Conservation (phyloP, 2,888 invertebrate species). For the Salticus scenicus region DNA sequence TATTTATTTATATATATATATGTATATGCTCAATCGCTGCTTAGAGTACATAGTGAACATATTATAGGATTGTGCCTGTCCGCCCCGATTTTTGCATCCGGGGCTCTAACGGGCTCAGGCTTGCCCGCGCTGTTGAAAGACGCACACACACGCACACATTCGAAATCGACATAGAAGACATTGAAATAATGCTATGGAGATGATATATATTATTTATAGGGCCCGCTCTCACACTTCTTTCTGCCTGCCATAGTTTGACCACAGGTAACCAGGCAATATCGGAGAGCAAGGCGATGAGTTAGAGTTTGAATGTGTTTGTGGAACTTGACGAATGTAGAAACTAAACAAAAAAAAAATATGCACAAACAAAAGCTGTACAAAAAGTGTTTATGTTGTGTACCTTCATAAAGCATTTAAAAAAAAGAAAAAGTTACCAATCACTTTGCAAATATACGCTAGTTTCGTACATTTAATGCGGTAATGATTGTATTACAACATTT, state of each 20-base stretch:
- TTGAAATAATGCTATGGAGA: conserved; percentile 53
- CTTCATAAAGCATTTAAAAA: not conserved
- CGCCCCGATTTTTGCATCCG: conserved; percentile 5
- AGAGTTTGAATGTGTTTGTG: not conserved
- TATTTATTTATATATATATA: conserved; percentile 62
- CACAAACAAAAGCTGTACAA: conserved; percentile 10
- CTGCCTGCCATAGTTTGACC: conserved; percentile 68
- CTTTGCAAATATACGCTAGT: not conserved
- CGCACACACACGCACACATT: conserved; percentile 48
- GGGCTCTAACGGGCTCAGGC: conserved; percentile 55
- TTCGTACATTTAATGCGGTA: too few relatives aligned
- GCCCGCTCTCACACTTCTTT: conserved; percentile 49
- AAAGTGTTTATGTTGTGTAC: not conserved
- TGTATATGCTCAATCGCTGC: conserved; percentile 52
- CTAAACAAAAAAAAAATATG: not conserved
- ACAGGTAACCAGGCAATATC: conserved; percentile 65
- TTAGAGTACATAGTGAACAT: conserved; percentile 69
- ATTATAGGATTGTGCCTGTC: conserved; percentile 68
- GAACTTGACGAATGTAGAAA: not conserved
- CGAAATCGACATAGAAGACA: conserved; percentile 54
- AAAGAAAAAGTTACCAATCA: not conserved
- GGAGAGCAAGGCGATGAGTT: conserved; percentile 59
- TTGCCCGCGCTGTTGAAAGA: conserved; percentile 49
- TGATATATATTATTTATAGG: conserved; percentile 60
- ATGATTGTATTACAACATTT: too few relatives aligned